Base-by-base conservation (phyloP, 2,888 invertebrate species). In the Acleris cristana region DNA sequence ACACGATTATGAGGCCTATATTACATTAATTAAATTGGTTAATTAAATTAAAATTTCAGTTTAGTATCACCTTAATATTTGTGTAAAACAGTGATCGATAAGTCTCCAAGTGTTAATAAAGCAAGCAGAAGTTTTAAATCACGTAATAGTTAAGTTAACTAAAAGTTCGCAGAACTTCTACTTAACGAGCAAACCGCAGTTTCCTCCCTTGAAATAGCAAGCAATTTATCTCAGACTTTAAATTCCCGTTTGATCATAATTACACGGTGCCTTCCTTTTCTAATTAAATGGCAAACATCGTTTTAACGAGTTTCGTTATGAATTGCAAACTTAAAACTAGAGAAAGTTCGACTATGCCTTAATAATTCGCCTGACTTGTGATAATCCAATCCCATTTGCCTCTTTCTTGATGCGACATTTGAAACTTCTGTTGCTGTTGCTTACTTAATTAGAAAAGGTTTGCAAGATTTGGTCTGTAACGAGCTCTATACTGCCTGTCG, bases 221-320 rank as follows among this genome's bases (percentile, higher is more conserved):
- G 49, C 56, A 63, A 64, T 51, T 56, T 58, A 58, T 58, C 51
- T 51, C 14, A 23, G n/a, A 23, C 23, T 40, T 56, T 51, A 40
- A 40, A 53, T 51, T 40, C 56, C 30, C 58, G 30, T 64, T 64
- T 64, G 49, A 64, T 56, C 63, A 56, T 56, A 49, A 64, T 61
- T 53, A 53, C 40, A 51, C 49, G 12, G 63, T 18, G n/a, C 19
- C 40, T 57, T 64, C 51, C 40, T 51, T 57, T 64, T 51, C 40
- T 57, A 64, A 64, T 64, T 56, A 64, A 64, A 64, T 49, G 18
- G 49, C 40, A 23, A 57, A 40, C 56, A 57, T 26, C 54, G 23
- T 51, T 64, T 48, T 64, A 49, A 58, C 58, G 48, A 57, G 57
- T 57, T 64, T 64, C 4, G 49, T 53, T 40, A 52, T 21, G 60